Evolutionary conservation across 2,113 vertebrate genomes (phyloP).

Genomic region (Passer domesticus): DNA sequence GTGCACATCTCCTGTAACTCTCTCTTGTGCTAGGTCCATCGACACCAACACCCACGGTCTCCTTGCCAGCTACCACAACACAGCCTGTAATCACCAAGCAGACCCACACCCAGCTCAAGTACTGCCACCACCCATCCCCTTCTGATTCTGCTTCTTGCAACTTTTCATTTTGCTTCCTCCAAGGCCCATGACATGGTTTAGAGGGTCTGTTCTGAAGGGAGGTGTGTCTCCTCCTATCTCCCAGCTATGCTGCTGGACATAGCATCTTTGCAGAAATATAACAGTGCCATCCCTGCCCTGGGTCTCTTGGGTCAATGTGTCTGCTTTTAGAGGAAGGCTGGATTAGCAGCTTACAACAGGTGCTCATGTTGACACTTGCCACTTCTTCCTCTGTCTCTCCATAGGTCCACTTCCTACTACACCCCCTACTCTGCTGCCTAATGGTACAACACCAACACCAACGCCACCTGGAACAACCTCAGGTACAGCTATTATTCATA

Average conservation of each 20-base stretch:
- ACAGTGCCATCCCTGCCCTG: not conserved
- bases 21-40: not conserved
- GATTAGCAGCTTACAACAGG: too few relatives aligned
- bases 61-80: not conserved
- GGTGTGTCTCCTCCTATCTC: not conserved
- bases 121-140: not conserved
- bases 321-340: too few relatives aligned
- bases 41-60: accelerated
- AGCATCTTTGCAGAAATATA: not conserved
- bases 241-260: not conserved
- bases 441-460: too few relatives aligned
- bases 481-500: too few relatives aligned
- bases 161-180: not conserved
- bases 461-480: too few relatives aligned
- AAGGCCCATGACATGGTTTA: not conserved
- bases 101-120: not conserved
- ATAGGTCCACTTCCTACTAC: too few relatives aligned
- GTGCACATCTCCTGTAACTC: accelerated
- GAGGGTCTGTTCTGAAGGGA: too few relatives aligned
- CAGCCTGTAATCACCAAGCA: too few relatives aligned
- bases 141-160: not conserved
- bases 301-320: too few relatives aligned
- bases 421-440: too few relatives aligned
- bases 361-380: too few relatives aligned
- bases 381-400: too few relatives aligned